These are phyloP conservation scores for Bubo blakistoni DNA, from an alignment of 2,113 vertebrate genomes.

Conservation along the genomic window DNA sequence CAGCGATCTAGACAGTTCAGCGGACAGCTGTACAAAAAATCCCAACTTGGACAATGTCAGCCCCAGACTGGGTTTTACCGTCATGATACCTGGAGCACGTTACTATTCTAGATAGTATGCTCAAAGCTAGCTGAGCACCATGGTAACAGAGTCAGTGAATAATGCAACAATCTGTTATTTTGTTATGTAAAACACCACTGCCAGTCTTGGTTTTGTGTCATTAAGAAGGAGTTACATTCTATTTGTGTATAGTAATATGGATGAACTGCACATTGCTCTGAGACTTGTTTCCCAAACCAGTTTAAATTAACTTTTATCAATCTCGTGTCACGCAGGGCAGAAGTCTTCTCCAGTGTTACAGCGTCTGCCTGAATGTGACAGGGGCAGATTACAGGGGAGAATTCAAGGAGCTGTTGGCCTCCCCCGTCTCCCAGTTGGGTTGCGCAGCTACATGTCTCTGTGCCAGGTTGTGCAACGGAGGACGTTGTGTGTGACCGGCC, in stretches of 20 bases:
- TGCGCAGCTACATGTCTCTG: not conserved
- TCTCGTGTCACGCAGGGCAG: not conserved
- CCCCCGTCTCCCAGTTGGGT: not conserved
- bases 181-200: slow-evolving; percentile 28
- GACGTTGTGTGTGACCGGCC: not conserved
- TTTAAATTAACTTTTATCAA: not conserved
- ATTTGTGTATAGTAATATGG: not conserved
- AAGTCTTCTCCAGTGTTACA: not conserved
- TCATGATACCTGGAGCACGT: not conserved
- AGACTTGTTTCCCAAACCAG: not conserved
- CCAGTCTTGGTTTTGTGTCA: not conserved
- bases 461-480: not conserved
- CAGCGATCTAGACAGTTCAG: not conserved
- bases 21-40: not conserved
- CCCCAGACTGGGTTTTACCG: not conserved
- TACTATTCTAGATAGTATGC: not conserved
- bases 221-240: slow-evolving; percentile 2
- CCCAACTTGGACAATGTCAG: fast-evolving
- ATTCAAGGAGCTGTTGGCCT: not conserved
- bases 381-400: not conserved
- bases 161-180: slow-evolving; percentile 15
- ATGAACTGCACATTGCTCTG: not conserved
- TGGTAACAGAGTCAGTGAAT: slow-evolving; percentile 29
- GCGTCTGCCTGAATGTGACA: not conserved
- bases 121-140: slow-evolving; percentile 7